A percentile compares a stretch with the other conserved stretches of the same genome.
These are phyloP conservation scores for Drosophila setifemur DNA, from an alignment of 1,140 invertebrate species.

Conservation along the genomic window DNA sequence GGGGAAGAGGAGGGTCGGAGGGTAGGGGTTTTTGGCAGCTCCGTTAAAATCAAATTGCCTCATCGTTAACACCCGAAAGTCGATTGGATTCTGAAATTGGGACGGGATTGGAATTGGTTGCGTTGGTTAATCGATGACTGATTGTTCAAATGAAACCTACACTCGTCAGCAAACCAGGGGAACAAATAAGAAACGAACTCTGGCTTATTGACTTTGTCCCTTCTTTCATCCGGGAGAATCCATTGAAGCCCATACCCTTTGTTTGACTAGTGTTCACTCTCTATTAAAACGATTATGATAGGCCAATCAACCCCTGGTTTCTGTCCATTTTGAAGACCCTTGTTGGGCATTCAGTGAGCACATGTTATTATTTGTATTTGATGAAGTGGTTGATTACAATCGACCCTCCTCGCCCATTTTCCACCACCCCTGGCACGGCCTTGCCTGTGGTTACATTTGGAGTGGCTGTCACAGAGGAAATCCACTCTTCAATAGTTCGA, in stretches of 20 bases:
- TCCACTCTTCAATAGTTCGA: background rate
- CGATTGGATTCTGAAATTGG: conserved; percentile 40
- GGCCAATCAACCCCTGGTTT: conserved; percentile 53
- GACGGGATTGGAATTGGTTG: conserved; percentile 18
- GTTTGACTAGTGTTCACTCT: conserved; percentile 22
- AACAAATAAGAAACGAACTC: background rate
- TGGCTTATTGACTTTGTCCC: background rate
- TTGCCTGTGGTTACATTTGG: conserved; percentile 26
- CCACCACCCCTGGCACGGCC: background rate
- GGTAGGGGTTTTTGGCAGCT: conserved; percentile 6
- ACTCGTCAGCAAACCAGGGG: conserved; percentile 1
- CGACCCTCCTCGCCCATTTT: conserved; percentile 18
- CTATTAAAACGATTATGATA: conserved; percentile 39
- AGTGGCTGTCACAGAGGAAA: conserved; percentile 25
- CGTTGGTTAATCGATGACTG: conserved; percentile 48
- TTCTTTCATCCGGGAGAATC: background rate
- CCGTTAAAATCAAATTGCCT: conserved; percentile 39
- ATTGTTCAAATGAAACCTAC: conserved; percentile 33
- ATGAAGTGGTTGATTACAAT: conserved; percentile 48
- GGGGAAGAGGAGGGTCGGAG: conserved; percentile 12
- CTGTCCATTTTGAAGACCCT: conserved; percentile 1
- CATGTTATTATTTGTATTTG: conserved; percentile 61
- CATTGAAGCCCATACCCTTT: conserved; percentile 1
- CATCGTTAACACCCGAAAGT: conserved; percentile 58
- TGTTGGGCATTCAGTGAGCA: conserved; percentile 25